Base-by-base conservation (phyloP, 2,888 invertebrate genomes). In the Andrena camellia region DNA sequence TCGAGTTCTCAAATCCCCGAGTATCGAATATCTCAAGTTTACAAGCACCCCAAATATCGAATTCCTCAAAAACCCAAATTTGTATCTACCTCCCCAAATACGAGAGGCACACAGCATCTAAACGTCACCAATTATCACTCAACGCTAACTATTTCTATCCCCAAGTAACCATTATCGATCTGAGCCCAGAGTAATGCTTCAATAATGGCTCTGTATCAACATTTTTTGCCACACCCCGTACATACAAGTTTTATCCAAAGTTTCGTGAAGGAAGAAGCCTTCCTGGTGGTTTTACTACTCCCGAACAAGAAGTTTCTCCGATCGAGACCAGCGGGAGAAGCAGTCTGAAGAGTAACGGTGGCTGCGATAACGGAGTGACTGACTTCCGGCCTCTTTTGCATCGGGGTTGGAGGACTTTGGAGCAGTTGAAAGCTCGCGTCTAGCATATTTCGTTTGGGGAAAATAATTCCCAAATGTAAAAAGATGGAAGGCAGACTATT, bases 321-420 rank as follows among this genome's bases (percentile, higher is more conserved):
- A 81, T 80, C 79, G 80, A 80, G 71, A 78, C 42, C 66, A 60
- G 33, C 59, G 59, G 31, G 29, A 4, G 23, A 26, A n/a, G 13
- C 62, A 68, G 80, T 71, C 67, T 33, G 67, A 68, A 63, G 67
- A 63, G 71, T 67, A 67, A 31, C 50, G 23, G 71, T 33, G 52
- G 70, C 69, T 79, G 64, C 60, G 80, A 80, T 80, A 80, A 78
- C 79, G 64, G 71, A 74, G 69, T 74, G 62, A 74, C 81, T 73
- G 69, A 81, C 81, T 80, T 81, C 81, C 81, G 72, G 62, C 33
- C 48, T 54, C 67, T 67, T 67, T 67, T 62, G 62, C 67, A 35
- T 29, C 67, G 20, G 26, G 67, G 80, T 50, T 68, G 80, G 80
- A 81, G 80, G 79, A 81, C 80, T 81, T 81, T 23, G 8, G 26